Conservation (phyloP, 1,140 invertebrate genomes). For the Acyrthosiphon pisum region DNA sequence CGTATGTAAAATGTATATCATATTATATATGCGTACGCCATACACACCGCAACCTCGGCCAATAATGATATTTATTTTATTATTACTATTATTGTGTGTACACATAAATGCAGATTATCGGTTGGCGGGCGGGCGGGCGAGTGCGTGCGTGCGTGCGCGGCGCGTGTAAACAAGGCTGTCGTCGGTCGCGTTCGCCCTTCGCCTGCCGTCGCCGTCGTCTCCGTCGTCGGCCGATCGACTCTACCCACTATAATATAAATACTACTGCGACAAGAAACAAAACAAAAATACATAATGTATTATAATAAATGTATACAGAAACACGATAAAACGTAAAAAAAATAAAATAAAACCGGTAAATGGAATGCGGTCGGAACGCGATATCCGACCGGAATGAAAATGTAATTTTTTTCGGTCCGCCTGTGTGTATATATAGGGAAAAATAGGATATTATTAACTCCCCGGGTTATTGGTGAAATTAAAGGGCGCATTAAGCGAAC, state of each 20-base stretch:
- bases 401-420: constrained; percentile 29
- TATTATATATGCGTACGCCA: neutral
- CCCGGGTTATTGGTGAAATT: constrained; percentile 48
- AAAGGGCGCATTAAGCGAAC: constrained; percentile 50
- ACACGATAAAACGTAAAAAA: neutral
- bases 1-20: neutral
- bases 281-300: neutral
- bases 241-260: neutral
- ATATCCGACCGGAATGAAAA: constrained; percentile 54
- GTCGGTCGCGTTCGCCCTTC: constrained; percentile 29
- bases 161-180: constrained; percentile 26
- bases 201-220: neutral
- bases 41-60: constrained; percentile 27
- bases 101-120: constrained; percentile 39
- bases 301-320: neutral
- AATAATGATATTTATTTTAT: constrained; percentile 53
- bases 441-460: constrained; percentile 48
- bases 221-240: neutral
- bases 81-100: constrained; percentile 44
- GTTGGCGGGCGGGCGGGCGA: neutral
- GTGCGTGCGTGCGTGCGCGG: neutral
- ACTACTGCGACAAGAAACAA: neutral
- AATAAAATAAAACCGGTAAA: constrained; percentile 7
- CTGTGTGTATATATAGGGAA: neutral
- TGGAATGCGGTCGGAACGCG: constrained; percentile 47